Base-by-base conservation (phyloP, 1,140 invertebrate genomes). In the Neodiprion pinetum region DNA sequence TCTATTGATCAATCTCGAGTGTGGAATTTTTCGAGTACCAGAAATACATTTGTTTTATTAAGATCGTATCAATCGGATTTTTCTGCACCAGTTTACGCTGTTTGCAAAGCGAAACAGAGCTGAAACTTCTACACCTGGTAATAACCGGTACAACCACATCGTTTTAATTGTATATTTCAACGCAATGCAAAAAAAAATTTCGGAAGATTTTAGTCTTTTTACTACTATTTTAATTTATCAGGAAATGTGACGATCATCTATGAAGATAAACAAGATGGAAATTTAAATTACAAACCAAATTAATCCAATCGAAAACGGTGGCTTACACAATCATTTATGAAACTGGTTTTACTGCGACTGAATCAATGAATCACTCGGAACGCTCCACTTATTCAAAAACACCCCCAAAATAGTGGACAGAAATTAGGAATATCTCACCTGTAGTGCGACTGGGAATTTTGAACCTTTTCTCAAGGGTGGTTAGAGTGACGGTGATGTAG, bases 401-500 rank as follows among this genome's bases (percentile, higher is more conserved):
- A 5, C 61, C 12, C 12, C 28, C 68, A 28, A 70, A n/a, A 0
- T 17, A 28, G 28, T 21, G 23, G 28, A 70, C 12, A 70, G 1
- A n/a, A 28, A n/a, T 70, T 70, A 40, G 5, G 28, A 40, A 40
- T 40, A 48, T 76, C 82, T 87, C 82, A 92, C 93, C 93, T 80
- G 92, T 93, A 4, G 92, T 92, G 82, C 90, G 91, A 81, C 92
- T 94, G 28, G 92, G 91, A 79, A 94, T 93, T 81, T 93, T 93
- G 79, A 94, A 94, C 76, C 93, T 87, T 80, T 92, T 94, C 81
- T 94, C 93, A 75, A 94, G 82, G 2, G 93, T 94, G 47, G 92
- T 93, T 74, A 94, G 82, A 9, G 92, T 92, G 23, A 93, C 91
- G 4, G 93, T 87, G 71, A 93, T 92, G 79, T 94, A 94, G 78